A percentile compares a stretch with the other conserved stretches of the same genome.
Conservation (phyloP, 2,888 invertebrate genomes). For the Saturnia pavonia region DNA sequence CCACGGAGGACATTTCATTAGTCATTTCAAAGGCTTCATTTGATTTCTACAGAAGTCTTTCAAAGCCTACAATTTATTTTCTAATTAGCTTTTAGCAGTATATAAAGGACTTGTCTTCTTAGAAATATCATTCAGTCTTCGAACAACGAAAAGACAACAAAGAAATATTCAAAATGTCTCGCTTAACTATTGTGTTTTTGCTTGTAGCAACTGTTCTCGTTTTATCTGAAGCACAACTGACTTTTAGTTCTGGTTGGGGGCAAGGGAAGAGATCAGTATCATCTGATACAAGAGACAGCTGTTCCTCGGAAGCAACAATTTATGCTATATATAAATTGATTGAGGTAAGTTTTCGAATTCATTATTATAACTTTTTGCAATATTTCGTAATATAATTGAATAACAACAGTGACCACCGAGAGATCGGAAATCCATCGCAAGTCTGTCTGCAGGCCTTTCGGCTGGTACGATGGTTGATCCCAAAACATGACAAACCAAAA, state of each 20-base stretch:
- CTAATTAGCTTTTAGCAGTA: constrained; percentile 18
- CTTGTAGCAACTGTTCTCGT: constrained; percentile 40
- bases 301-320: constrained; percentile 79
- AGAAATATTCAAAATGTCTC: constrained; percentile 41
- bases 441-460: too few relatives aligned
- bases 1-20: constrained; percentile 31
- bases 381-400: too few relatives aligned
- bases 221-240: constrained; percentile 71
- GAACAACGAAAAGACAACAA: neutral
- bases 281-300: constrained; percentile 49
- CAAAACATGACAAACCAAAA: too few relatives aligned
- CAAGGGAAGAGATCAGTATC: constrained; percentile 61
- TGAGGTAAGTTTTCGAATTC: constrained; percentile 65
- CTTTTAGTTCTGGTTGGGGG: constrained; percentile 82
- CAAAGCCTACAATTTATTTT: constrained; percentile 25
- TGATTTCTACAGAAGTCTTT: constrained; percentile 52
- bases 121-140: constrained; percentile 25
- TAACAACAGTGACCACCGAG: too few relatives aligned
- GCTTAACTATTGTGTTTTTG: constrained; percentile 38
- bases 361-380: too few relatives aligned
- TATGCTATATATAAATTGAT: constrained; percentile 82
- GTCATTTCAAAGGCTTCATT: constrained; percentile 50
- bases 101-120: constrained; percentile 10
- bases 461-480: too few relatives aligned
- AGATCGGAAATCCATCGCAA: too few relatives aligned